These are phyloP conservation scores for Lepidurus couesii DNA, from an alignment of 1,140 invertebrate species.

Conservation along the genomic window DNA sequence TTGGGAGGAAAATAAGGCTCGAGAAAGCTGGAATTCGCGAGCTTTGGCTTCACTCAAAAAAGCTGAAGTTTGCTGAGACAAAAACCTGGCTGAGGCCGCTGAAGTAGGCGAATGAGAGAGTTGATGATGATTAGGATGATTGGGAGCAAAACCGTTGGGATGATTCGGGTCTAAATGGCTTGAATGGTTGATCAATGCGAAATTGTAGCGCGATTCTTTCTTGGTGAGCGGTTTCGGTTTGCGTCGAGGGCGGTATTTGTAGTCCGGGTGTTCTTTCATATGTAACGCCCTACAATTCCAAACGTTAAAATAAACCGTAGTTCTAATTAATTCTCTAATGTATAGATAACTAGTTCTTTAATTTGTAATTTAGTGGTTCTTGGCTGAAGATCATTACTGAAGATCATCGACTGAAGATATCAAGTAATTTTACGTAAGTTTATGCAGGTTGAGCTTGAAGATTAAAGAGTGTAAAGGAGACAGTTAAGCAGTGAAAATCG, in stretches of 20 bases:
- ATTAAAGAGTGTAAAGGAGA: neutral
- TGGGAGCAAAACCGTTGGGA: neutral
- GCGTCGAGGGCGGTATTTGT: conserved; percentile 85
- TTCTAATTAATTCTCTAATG: neutral
- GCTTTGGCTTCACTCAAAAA: conserved; percentile 3
- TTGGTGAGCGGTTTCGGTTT: conserved; percentile 78
- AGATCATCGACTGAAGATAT: too few relatives aligned
- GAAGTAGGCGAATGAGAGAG: neutral
- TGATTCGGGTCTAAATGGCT: conserved; percentile 18
- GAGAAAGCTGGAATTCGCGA: neutral
- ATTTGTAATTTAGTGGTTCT: too few relatives aligned
- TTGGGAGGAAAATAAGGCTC: neutral
- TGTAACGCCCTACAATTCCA: conserved; percentile 69
- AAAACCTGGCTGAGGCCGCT: neutral
- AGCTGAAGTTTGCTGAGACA: neutral
- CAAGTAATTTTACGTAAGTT: too few relatives aligned
- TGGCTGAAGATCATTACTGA: too few relatives aligned
- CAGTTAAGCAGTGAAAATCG: neutral
- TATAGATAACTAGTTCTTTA: too few relatives aligned
- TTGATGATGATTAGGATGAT: neutral
- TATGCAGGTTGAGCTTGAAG: neutral
- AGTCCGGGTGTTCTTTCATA: conserved; percentile 96
- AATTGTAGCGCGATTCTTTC: conserved; percentile 57
- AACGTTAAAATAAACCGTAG: neutral
- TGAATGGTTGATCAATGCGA: conserved; percentile 54